Evolutionary conservation across 2,797 vertebrate species (phyloP).

Genomic region (Coreius guichenoti): DNA sequence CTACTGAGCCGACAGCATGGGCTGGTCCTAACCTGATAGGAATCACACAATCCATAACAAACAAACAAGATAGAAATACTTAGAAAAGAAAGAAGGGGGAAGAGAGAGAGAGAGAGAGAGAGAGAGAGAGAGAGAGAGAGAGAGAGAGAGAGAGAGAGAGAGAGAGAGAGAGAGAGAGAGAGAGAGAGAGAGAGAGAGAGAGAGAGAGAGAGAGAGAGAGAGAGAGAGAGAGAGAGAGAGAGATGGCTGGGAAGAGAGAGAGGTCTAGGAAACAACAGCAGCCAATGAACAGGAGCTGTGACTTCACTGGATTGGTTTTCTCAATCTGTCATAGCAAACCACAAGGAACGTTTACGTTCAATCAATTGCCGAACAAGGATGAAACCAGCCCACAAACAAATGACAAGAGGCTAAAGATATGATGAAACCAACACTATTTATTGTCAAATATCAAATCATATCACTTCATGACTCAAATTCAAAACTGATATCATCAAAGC

Average conservation of each 20-base stretch:
- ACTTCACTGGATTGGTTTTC: slow-evolving; percentile 17
- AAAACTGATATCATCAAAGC: neutral
- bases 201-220: slow-evolving; percentile 3
- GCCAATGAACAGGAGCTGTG: slow-evolving; percentile 8
- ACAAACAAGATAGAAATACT: slow-evolving; percentile 76
- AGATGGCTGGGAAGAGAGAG: slow-evolving; percentile 21
- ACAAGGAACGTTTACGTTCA: neutral
- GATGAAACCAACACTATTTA: slow-evolving; percentile 49
- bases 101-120: slow-evolving; percentile 36
- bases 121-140: neutral
- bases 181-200: too few relatives aligned
- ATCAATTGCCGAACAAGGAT: neutral
- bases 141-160: neutral
- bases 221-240: slow-evolving; percentile 40
- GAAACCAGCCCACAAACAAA: slow-evolving; percentile 49
- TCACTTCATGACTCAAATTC: neutral
- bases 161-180: too few relatives aligned
- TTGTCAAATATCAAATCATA: slow-evolving; percentile 44
- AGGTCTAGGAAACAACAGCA: slow-evolving; percentile 31
- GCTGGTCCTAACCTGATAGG: slow-evolving; percentile 87
- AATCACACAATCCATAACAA: slow-evolving; percentile 83
- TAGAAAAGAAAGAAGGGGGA: slow-evolving; percentile 42
- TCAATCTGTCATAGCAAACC: slow-evolving; percentile 1
- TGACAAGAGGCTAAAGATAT: slow-evolving; percentile 50
- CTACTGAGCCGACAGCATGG: slow-evolving; percentile 60